Percentiles rank a stretch among this genome's conserved stretches.
Conservation (phyloP, 2,888 invertebrate species). For the Chydorus sphaericus region DNA sequence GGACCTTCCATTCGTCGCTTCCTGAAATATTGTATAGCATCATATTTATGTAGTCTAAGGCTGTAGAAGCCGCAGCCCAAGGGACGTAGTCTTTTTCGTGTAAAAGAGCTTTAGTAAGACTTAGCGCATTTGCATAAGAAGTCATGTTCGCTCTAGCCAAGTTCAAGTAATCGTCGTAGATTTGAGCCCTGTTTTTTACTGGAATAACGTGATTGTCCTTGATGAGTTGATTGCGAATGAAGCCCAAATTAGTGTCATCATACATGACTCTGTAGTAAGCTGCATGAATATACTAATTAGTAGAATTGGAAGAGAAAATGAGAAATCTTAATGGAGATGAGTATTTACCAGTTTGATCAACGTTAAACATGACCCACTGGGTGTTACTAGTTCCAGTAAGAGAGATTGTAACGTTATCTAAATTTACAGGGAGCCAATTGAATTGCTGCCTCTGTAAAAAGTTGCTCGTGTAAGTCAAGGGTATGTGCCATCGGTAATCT, state of each 20-base stretch:
- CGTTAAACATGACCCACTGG: slow-evolving; percentile 23
- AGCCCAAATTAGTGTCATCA: too few relatives aligned
- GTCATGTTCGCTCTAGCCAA: slow-evolving; percentile 58
- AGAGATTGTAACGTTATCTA: too few relatives aligned
- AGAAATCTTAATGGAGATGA: too few relatives aligned
- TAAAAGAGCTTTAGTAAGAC: slow-evolving; percentile 59
- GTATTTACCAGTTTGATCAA: slow-evolving; percentile 23
- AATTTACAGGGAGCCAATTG: too few relatives aligned
- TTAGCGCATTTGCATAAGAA: slow-evolving; percentile 54
- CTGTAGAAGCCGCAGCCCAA: slow-evolving; percentile 66
- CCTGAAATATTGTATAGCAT: slow-evolving; percentile 59
- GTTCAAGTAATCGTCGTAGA: slow-evolving; percentile 74
- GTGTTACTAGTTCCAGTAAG: too few relatives aligned
- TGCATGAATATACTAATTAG: too few relatives aligned
- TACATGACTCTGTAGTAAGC: too few relatives aligned
- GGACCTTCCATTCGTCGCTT: too few relatives aligned
- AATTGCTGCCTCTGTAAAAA: too few relatives aligned
- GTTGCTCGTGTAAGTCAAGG: slow-evolving; percentile 36
- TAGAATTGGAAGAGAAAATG: too few relatives aligned
- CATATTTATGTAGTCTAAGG: slow-evolving; percentile 57
- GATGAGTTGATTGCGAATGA: slow-evolving; percentile 48
- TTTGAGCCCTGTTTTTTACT: slow-evolving; percentile 66
- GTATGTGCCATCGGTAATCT: slow-evolving; percentile 41
- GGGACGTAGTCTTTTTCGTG: slow-evolving; percentile 73
- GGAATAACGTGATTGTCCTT: slow-evolving; percentile 46